Evolutionary conservation across 2,888 invertebrate species (phyloP).

Genomic region (Antheraea assamensis): DNA sequence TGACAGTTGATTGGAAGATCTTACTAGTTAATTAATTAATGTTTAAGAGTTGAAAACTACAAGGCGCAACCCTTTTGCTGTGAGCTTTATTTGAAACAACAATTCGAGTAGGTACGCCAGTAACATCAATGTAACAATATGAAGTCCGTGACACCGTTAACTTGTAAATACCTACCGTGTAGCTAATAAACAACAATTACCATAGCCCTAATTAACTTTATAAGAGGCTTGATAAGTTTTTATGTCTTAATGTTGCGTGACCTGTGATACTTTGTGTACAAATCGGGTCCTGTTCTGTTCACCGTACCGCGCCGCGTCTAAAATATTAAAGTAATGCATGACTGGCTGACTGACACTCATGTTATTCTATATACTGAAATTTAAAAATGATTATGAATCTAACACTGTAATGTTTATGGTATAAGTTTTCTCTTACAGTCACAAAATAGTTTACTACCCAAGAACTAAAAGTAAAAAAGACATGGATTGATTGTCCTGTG

Average conservation of each 20-base stretch:
- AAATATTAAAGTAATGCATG: constrained; percentile 28
- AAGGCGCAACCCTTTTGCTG: neutral
- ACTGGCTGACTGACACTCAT: neutral
- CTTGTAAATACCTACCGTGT: constrained; percentile 46
- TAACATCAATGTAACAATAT: constrained; percentile 33
- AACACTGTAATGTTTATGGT: neutral
- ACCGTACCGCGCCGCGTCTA: constrained; percentile 20
- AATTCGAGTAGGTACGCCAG: neutral
- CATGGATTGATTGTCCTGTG: neutral
- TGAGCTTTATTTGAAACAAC: neutral
- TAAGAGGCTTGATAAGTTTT: constrained; percentile 70
- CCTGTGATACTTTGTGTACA: constrained; percentile 52
- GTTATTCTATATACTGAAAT: neutral
- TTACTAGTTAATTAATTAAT: neutral
- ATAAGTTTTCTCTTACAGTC: neutral
- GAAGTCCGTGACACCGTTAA: constrained; percentile 46
- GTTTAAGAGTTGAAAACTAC: neutral
- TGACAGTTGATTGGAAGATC: too few relatives aligned
- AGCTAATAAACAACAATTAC: constrained; percentile 65
- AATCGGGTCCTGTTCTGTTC: constrained; percentile 48
- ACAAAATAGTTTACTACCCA: neutral
- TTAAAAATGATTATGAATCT: neutral
- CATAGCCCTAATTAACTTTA: constrained; percentile 64
- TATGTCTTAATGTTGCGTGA: constrained; percentile 69
- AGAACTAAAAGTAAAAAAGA: neutral